These are phyloP conservation scores for Ariolimax columbianus DNA, from an alignment of 2,888 invertebrate species.

Conservation along the genomic window DNA sequence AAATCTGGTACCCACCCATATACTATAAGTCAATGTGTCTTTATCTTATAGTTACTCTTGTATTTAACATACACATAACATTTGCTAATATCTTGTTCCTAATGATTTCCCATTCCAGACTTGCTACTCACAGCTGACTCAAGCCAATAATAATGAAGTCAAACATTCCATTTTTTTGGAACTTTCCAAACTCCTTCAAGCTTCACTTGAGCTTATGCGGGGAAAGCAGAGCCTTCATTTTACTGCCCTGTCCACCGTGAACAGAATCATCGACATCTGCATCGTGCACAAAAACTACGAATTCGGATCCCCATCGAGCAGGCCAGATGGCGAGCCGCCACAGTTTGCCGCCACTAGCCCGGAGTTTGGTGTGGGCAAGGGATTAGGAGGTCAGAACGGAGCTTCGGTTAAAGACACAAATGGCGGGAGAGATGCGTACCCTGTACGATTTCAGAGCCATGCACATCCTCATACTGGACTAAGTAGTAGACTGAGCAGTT, in stretches of 20 bases:
- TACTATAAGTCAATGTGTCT: no score
- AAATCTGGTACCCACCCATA: no score
- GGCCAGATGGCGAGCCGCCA: neutral
- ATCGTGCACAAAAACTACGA: conserved; percentile 79
- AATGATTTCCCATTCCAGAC: conserved; percentile 61
- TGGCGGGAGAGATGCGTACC: conserved; percentile 11
- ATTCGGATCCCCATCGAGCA: conserved; percentile 60
- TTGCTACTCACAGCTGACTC: conserved; percentile 70
- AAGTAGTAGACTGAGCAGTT: conserved; percentile 32
- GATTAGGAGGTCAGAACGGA: neutral
- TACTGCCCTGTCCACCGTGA: conserved; percentile 83
- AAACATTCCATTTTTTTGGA: conserved; percentile 77
- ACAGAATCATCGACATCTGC: conserved; percentile 81
- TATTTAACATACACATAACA: no score
- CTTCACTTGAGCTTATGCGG: conserved; percentile 81
- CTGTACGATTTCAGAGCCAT: conserved; percentile 42
- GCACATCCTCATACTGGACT: conserved; percentile 48
- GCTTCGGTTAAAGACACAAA: conserved; percentile 9
- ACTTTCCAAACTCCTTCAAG: conserved; percentile 81
- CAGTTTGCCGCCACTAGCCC: neutral
- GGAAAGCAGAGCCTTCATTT: conserved; percentile 83
- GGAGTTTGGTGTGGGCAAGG: conserved; percentile 14
- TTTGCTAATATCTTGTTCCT: no score
- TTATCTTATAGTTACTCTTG: no score
- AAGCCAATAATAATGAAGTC: conserved; percentile 59